Base-by-base conservation (phyloP, 2,797 vertebrate species). In the Rhinogobio ventralis region DNA sequence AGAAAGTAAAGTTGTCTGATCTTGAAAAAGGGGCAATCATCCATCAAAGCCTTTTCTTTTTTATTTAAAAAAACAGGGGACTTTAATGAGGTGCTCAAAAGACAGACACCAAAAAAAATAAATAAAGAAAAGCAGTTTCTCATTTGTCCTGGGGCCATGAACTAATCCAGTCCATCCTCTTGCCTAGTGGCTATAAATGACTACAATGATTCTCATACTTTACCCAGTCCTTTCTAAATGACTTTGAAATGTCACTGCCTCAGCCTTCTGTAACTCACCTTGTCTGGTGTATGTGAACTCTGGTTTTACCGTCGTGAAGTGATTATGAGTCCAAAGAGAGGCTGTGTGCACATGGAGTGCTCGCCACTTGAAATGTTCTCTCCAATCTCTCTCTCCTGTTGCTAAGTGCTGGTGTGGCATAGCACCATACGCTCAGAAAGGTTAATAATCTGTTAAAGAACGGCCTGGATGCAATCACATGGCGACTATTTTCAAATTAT, bases 71-170 rank as follows among this genome's bases (percentile, higher is more conserved):
- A 75, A 93, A 90, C 87, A 83, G 86, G 90, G 81, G 85, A 80
- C 87, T 93, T 81, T 76, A 94, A 95, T 92, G 93, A 93, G 91
- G 93, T 89, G 89, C 89, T 91, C 83, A 88, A 81, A 90, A 90
- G 91, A 92, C 87, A 89, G 91, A 92, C 88, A 87, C 15, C 89
- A 88, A 93, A 90, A 88, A 93, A 91, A 93, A 90, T 25, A 77
- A 42, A 92, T 87, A 91, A 89, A 89, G 11, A 83, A 46, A 66
- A 84, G 30, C 25, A 36, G 92, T 93, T 91, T 90, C 87, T 93
- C 92, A 92, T 94, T 92, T 91, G 90, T 64, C 5, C 78, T 66
- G 14, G 79, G 25, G 82, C 87, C 88, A 81, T 88, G 85, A 92
- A 94, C 90, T 90, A 92, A 93, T 93, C 90, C 90, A 93, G 89